These are phyloP conservation scores for Sphaeridia pumilis DNA, from an alignment of 2,888 invertebrate genomes.

Conservation along the genomic window DNA sequence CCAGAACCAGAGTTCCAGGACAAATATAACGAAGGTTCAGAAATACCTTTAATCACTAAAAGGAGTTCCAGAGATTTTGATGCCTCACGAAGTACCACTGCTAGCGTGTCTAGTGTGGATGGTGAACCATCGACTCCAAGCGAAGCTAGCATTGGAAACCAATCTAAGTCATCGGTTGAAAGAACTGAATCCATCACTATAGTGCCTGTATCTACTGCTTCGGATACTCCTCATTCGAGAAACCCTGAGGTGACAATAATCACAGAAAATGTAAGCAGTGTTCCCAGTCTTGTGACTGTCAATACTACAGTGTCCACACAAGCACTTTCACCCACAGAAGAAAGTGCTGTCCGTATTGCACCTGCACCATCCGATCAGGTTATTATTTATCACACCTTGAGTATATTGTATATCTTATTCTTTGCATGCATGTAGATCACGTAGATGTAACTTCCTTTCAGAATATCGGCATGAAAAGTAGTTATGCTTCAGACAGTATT, in stretches of 20 bases:
- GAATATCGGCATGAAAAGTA: not conserved
- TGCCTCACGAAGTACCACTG: too few relatives aligned
- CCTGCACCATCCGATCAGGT: conserved; percentile 17
- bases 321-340: not conserved
- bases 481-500: not conserved
- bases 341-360: conserved; percentile 5
- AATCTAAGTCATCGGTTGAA: not conserved
- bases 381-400: not conserved
- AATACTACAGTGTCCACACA: conserved; percentile 13
- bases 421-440: not conserved
- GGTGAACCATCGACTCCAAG: not conserved
- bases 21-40: too few relatives aligned
- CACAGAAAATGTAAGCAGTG: conserved; percentile 16
- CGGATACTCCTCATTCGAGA: conserved; percentile 28
- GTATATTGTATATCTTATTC: not conserved
- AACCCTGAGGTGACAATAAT: conserved; percentile 29
- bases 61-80: too few relatives aligned
- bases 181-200: conserved; percentile 28
- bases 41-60: too few relatives aligned
- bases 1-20: too few relatives aligned
- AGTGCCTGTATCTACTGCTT: conserved; percentile 27
- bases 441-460: not conserved
- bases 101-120: not conserved
- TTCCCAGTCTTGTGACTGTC: conserved; percentile 33
- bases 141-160: too few relatives aligned